Percentiles rank a stretch among this genome's conserved stretches.
Evolutionary conservation across 2,113 vertebrate genomes (phyloP).

Genomic region (Campylorhamphus procurvoides): DNA sequence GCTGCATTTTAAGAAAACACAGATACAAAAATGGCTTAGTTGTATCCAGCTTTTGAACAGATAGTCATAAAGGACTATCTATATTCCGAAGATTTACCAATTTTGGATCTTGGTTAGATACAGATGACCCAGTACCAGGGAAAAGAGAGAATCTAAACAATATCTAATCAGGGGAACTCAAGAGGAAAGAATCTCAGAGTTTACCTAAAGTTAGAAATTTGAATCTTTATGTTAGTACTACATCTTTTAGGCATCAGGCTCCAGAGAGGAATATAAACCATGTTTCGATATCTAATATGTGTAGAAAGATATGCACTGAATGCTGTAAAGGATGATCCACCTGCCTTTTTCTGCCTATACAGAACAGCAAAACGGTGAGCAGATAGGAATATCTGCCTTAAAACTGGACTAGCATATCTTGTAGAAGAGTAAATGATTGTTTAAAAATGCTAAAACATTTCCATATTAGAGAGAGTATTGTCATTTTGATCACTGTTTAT

Average conservation of each 20-base stretch:
- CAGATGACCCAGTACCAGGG: not conserved
- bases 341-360: not conserved
- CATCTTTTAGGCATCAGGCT: not conserved
- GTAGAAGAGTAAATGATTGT: not conserved
- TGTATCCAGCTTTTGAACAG: not conserved
- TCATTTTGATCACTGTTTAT: not conserved
- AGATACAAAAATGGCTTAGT: not conserved
- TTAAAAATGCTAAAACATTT: not conserved
- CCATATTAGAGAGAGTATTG: not conserved
- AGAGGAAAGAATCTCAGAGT: not conserved
- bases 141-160: not conserved
- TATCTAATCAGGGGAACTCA: rapidly evolving
- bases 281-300: not conserved
- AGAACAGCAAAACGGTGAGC: not conserved
- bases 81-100: not conserved
- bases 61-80: not conserved
- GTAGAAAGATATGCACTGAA: not conserved
- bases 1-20: not conserved
- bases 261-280: not conserved
- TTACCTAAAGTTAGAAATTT: not conserved
- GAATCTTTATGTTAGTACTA: not conserved
- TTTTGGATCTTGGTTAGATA: not conserved
- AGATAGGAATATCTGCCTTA: not conserved
- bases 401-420: not conserved
- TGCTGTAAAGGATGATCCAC: not conserved